Evolutionary conservation across 2,888 invertebrate genomes (phyloP).

Genomic region (Limnephilus marmoratus): DNA sequence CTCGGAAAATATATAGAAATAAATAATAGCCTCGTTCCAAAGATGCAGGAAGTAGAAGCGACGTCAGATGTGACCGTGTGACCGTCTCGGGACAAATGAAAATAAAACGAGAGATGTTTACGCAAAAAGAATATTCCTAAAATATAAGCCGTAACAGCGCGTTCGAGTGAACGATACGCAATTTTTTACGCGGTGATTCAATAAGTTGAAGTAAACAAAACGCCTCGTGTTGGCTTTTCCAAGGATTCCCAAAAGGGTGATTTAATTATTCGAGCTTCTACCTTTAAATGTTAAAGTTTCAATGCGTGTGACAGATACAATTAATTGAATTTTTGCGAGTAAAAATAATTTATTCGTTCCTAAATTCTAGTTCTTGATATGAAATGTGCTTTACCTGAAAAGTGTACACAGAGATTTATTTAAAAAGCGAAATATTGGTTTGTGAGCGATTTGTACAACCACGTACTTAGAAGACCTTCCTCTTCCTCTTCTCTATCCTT

Average conservation of each 20-base stretch:
- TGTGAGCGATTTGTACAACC: no score
- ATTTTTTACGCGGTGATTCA: slow-evolving; percentile 3
- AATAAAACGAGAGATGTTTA: not conserved
- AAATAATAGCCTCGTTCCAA: slow-evolving; percentile 22
- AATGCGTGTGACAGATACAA: not conserved
- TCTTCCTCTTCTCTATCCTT: no score
- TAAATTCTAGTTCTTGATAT: no score
- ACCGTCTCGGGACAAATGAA: not conserved
- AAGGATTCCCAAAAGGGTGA: not conserved
- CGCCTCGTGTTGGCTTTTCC: not conserved
- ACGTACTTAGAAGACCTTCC: no score
- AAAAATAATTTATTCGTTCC: no score
- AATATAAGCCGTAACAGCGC: not conserved
- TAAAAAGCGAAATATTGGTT: no score
- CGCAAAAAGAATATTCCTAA: slow-evolving; percentile 19
- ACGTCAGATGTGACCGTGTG: slow-evolving; percentile 20
- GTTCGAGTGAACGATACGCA: not conserved
- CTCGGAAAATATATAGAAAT: not conserved
- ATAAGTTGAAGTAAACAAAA: slow-evolving; percentile 17
- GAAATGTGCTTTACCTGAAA: no score
- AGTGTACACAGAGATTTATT: no score
- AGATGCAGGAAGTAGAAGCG: not conserved
- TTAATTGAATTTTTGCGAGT: no score
- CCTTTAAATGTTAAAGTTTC: not conserved
- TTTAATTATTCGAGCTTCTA: not conserved